Evolutionary conservation across 2,888 invertebrate species (phyloP).

Genomic region (Troides aeacus): DNA sequence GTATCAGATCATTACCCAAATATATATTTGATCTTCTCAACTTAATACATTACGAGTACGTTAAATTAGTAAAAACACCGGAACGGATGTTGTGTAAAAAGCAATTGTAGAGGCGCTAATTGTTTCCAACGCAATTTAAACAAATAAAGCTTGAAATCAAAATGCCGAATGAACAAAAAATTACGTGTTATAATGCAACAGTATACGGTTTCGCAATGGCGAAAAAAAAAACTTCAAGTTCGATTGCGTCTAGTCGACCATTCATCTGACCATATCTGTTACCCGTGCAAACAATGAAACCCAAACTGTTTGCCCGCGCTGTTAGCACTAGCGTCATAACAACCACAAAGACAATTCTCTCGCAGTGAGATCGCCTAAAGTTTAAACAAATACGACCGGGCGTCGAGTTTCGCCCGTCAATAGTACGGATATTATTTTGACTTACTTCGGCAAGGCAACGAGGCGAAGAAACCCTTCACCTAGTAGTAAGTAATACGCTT

Average conservation of each 20-base stretch:
- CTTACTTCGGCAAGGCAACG: background rate
- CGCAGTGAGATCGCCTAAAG: slow-evolving; percentile 22
- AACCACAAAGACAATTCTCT: slow-evolving; percentile 26
- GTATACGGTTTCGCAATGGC: slow-evolving; percentile 22
- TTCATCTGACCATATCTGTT: slow-evolving; percentile 26
- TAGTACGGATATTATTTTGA: slow-evolving; percentile 9
- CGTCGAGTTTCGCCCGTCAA: slow-evolving; percentile 22
- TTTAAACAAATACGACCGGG: slow-evolving; percentile 22
- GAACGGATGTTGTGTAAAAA: background rate
- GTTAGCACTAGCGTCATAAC: slow-evolving; percentile 27
- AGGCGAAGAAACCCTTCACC: no score
- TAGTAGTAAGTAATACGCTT: no score
- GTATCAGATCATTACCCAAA: no score
- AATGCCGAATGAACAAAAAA: background rate
- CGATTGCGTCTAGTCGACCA: slow-evolving; percentile 23
- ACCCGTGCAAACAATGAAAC: slow-evolving; percentile 28
- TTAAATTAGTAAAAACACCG: background rate
- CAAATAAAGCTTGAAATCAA: slow-evolving; percentile 5
- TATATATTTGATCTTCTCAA: no score
- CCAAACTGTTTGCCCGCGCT: slow-evolving; percentile 25
- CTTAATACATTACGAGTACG: no score
- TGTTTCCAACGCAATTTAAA: slow-evolving; percentile 1
- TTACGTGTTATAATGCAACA: background rate
- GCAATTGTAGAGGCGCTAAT: background rate
- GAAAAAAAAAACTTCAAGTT: slow-evolving; percentile 8